A percentile compares a stretch with the other conserved stretches of the same genome.
These are phyloP conservation scores for Poecile montanus DNA, from an alignment of 2,797 vertebrate species.

Conservation along the genomic window DNA sequence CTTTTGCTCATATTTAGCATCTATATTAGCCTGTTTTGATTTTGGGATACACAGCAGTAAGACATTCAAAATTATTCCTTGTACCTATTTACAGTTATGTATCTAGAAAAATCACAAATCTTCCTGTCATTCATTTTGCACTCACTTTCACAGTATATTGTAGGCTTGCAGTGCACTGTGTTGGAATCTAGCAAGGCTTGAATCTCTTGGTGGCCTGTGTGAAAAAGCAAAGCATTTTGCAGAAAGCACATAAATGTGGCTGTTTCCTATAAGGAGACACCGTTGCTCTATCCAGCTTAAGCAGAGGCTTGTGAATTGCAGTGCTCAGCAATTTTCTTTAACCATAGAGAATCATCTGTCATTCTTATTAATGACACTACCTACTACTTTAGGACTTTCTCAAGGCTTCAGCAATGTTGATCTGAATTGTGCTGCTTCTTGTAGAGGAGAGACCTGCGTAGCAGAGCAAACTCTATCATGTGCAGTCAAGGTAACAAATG, in stretches of 20 bases:
- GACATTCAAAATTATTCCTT: neutral
- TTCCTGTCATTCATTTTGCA: neutral
- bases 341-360: neutral
- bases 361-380: conserved; percentile 13
- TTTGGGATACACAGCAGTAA: neutral
- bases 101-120: neutral
- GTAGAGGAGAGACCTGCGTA: neutral
- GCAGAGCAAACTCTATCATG: neutral
- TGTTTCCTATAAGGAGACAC: neutral
- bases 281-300: neutral
- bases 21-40: neutral
- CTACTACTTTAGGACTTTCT: conserved; percentile 23
- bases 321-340: conserved; percentile 10
- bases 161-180: neutral
- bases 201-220: neutral
- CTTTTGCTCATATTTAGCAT: too few relatives aligned
- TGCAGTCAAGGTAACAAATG: neutral
- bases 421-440: neutral
- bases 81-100: neutral
- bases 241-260: neutral
- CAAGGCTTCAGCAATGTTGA: conserved; percentile 5
- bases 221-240: neutral
- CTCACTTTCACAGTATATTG: neutral
- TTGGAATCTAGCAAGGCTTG: neutral
- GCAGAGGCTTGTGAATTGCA: neutral